Base-by-base conservation (phyloP, 2,888 invertebrate genomes). In the Allophyes oxyacanthae region DNA sequence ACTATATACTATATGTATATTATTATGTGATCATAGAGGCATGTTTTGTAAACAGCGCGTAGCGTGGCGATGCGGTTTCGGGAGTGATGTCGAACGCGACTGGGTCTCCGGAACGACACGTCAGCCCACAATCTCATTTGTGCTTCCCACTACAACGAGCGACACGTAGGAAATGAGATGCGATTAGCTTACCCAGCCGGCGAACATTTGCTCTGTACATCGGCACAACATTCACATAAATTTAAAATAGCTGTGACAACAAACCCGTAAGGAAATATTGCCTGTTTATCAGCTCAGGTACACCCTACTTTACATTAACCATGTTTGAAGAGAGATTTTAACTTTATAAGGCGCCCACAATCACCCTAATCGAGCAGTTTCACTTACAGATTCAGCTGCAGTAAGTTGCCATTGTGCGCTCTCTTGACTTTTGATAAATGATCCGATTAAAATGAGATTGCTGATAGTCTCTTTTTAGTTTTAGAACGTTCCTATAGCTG, bases 151-250 rank as follows among this genome's bases (percentile, higher is more conserved):
- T 85, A 86, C 84, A 85, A 82, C 81, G 81, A 77, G 82, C 83
- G 87, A 89, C 88, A 86, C 72, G 84, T 80, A 86, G 91, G 90
- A 89, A 90, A 90, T 90, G 85, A 89, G 88, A 85, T 85, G 82
- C 84, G 86, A 90, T 89, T 90, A 89, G 84, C 86, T 85, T 78
- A 87, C 84, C 78, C 82, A 82, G 79, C 74, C 75, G 72, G 64
- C 67, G 70, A 79, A 80, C 75, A 73, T 78, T 78, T 75, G 69
- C 73, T 72, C 64, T 72, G 63, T 72, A 69, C 55, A 75, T 75
- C 63, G 65, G 52, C 73, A 73, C 67, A 64, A 71, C 65, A 70
- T 65, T 72, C 61, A 56, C 60, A 77, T 70, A 66, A 70, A 77
- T 70, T 70, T 74, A 69, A 73, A 73, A 75, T 71, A 63, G 65